Evolutionary conservation across 53 echinoderm and acorn worm species (phyloP).

Genomic region (Stichopus horrens): DNA sequence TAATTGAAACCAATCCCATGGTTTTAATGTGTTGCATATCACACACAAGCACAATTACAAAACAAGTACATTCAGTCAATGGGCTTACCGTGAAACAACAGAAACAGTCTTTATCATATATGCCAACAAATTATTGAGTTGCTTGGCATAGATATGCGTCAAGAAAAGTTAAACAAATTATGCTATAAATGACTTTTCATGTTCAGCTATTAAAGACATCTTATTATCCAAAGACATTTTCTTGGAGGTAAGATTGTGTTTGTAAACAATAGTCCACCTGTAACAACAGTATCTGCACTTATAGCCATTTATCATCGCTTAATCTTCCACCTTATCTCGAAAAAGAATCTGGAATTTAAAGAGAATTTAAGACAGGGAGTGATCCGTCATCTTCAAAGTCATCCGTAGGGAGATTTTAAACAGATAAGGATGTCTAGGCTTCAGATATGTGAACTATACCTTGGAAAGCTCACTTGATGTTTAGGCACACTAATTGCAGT

Average conservation of each 20-base stretch:
- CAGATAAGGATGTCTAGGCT: conserved; percentile 13
- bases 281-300: background rate
- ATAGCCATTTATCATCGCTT: background rate
- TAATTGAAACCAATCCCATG: too few relatives aligned
- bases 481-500: conserved; percentile 40
- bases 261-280: background rate
- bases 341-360: background rate
- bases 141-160: too few relatives aligned
- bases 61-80: too few relatives aligned
- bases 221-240: too few relatives aligned
- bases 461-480: conserved; percentile 12
- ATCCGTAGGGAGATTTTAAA: background rate
- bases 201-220: too few relatives aligned
- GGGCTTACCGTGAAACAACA: too few relatives aligned
- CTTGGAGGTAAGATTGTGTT: background rate
- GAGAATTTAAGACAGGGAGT: background rate
- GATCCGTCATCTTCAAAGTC: conserved; percentile 21
- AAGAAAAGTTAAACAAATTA: too few relatives aligned
- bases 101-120: too few relatives aligned
- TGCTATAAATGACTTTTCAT: too few relatives aligned
- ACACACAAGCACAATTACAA: too few relatives aligned
- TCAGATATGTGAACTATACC: background rate
- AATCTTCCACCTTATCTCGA: background rate
- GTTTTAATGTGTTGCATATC: too few relatives aligned
- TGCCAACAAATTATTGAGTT: too few relatives aligned